These are phyloP conservation scores for Podocnemis expansa DNA, from an alignment of 2,113 vertebrate species.

Conservation along the genomic window DNA sequence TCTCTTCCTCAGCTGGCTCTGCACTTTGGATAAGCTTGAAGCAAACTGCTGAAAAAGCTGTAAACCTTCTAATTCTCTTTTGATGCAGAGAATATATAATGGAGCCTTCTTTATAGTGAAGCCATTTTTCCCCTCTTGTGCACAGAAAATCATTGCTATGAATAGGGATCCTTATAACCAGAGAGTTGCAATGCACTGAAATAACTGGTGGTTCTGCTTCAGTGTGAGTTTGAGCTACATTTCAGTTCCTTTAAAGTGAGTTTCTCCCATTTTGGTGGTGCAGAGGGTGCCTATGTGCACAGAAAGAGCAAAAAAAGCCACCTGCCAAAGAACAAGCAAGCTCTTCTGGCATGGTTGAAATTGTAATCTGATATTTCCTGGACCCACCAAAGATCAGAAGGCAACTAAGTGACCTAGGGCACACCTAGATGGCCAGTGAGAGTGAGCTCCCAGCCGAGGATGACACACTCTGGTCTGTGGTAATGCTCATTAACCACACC, in stretches of 20 bases:
- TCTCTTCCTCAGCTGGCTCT: not conserved
- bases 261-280: not conserved
- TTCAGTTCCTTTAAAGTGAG: not conserved
- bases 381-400: not conserved
- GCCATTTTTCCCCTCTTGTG: not conserved
- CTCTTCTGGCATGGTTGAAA: not conserved
- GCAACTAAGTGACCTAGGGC: not conserved
- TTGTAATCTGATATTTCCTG: not conserved
- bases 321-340: not conserved
- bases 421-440: not conserved
- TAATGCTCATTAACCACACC: not conserved
- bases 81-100: not conserved
- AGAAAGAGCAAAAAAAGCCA: not conserved
- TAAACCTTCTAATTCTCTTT: not conserved
- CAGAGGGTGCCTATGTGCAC: rapidly evolving
- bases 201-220: not conserved
- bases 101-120: not conserved
- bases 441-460: not conserved
- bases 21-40: not conserved
- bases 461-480: not conserved
- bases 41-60: not conserved
- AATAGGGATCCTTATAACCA: not conserved
- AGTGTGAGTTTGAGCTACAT: rapidly evolving
- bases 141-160: not conserved
- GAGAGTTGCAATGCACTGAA: not conserved